A percentile compares a stretch with the other conserved stretches of the same genome.
Conservation (phyloP, 2,888 invertebrate species). For the Tryphoninae sp. region DNA sequence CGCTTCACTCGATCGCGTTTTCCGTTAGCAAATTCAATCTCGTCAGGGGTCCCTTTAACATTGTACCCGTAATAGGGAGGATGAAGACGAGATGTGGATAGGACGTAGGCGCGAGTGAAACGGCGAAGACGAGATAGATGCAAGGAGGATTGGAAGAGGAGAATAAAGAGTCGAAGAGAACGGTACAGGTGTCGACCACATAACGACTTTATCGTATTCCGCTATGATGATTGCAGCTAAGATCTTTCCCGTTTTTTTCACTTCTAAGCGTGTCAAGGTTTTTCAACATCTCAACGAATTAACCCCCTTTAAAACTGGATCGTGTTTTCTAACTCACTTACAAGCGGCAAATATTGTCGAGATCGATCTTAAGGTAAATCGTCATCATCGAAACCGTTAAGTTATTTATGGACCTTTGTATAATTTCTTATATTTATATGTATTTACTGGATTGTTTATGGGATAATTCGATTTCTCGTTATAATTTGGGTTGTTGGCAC, state of each 20-base stretch:
- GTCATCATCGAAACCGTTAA: no score
- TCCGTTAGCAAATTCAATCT: slow-evolving; percentile 81
- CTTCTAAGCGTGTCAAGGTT: not conserved
- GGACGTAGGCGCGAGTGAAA: slow-evolving; percentile 69
- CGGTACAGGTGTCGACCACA: slow-evolving; percentile 77
- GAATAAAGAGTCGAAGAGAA: slow-evolving; percentile 65
- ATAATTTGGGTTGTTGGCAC: not conserved
- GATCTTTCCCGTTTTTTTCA: not conserved
- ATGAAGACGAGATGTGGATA: slow-evolving; percentile 75
- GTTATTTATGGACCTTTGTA: no score
- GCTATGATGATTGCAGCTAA: slow-evolving; percentile 47
- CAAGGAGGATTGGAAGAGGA: slow-evolving; percentile 57
- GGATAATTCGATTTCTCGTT: not conserved
- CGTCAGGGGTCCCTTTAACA: slow-evolving; percentile 80
- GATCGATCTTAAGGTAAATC: slow-evolving; percentile 65
- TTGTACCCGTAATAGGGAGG: slow-evolving; percentile 80
- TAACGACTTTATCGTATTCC: slow-evolving; percentile 79
- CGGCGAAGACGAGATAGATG: slow-evolving; percentile 44
- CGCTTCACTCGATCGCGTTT: slow-evolving; percentile 80
- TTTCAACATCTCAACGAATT: slow-evolving; percentile 22
- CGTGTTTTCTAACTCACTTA: slow-evolving; percentile 67
- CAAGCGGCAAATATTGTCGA: slow-evolving; percentile 76
- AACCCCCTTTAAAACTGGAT: slow-evolving; percentile 54
- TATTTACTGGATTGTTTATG: no score
- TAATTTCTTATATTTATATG: no score